A percentile compares a stretch with the other conserved stretches of the same genome.
Evolutionary conservation across 2,888 invertebrate genomes (phyloP).

Genomic region (Lasioglossum morio): DNA sequence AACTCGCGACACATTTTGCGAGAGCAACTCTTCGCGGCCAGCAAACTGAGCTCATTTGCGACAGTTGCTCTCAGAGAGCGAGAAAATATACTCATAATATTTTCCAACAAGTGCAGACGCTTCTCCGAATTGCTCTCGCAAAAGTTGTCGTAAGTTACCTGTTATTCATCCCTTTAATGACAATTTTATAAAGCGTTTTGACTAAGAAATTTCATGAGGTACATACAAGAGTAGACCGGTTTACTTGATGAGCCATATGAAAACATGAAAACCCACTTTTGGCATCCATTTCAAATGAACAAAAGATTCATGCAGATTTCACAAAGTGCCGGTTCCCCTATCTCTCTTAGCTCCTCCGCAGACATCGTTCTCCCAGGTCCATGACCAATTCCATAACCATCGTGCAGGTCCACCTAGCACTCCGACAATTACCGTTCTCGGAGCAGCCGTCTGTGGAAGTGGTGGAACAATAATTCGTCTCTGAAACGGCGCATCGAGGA

Average conservation of each 20-base stretch:
- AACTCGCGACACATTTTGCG: too few relatives aligned
- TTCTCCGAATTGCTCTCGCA: not conserved
- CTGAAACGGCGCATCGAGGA: not conserved
- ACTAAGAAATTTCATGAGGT: not conserved
- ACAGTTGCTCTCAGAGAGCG: not conserved
- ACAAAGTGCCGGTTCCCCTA: not conserved
- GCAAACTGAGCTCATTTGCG: not conserved
- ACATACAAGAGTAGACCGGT: not conserved
- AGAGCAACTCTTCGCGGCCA: not conserved
- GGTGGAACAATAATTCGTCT: not conserved
- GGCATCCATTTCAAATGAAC: not conserved
- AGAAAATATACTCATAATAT: not conserved
- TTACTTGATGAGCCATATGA: not conserved
- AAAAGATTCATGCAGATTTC: not conserved
- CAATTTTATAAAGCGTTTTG: not conserved
- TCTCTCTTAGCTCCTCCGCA: not conserved
- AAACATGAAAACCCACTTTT: not conserved
- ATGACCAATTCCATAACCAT: conserved; percentile 1
- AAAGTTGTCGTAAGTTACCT: not conserved
- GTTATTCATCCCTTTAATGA: not conserved
- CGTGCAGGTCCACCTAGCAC: not conserved
- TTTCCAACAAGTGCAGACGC: not conserved
- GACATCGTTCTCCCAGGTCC: not conserved
- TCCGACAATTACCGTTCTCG: conserved; percentile 6
- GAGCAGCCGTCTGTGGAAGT: not conserved